Conservation (phyloP, 2,888 invertebrate species). For the Mycalesis mineus region DNA sequence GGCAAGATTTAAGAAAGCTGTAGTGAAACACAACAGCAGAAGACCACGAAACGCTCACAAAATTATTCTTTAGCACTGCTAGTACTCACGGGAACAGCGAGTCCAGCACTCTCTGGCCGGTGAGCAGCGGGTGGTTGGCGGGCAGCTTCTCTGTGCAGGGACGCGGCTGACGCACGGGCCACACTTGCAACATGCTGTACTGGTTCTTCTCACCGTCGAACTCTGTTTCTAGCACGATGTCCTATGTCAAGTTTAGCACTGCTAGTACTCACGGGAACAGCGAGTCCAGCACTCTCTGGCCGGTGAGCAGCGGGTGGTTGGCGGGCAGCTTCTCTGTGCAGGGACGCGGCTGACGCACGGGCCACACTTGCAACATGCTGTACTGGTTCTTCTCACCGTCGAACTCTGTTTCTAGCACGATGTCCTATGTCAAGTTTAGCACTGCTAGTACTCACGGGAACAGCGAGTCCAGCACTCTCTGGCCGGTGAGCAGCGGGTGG, state of each 20-base stretch:
- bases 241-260: conserved; percentile 70
- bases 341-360: conserved; percentile 98
- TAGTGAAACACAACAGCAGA: too few species aligned
- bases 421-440: conserved; percentile 79
- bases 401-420: conserved; percentile 98
- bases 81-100: conserved; percentile 93
- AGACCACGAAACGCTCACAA: too few species aligned
- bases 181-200: conserved; percentile 98
- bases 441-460: conserved; percentile 78
- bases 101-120: conserved; percentile 98
- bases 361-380: conserved; percentile 99
- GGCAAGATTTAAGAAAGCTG: too few species aligned
- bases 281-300: conserved; percentile 98
- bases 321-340: conserved; percentile 98
- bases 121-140: conserved; percentile 98
- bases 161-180: conserved; percentile 99
- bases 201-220: conserved; percentile 96
- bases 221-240: conserved; percentile 97
- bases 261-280: conserved; percentile 82
- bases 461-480: conserved; percentile 97
- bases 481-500: conserved; percentile 98
- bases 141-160: conserved; percentile 98
- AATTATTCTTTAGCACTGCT: too few species aligned
- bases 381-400: conserved; percentile 95
- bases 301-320: conserved; percentile 98